These are phyloP conservation scores for Eciton burchellii DNA, from an alignment of 1,140 invertebrate genomes.

Conservation along the genomic window DNA sequence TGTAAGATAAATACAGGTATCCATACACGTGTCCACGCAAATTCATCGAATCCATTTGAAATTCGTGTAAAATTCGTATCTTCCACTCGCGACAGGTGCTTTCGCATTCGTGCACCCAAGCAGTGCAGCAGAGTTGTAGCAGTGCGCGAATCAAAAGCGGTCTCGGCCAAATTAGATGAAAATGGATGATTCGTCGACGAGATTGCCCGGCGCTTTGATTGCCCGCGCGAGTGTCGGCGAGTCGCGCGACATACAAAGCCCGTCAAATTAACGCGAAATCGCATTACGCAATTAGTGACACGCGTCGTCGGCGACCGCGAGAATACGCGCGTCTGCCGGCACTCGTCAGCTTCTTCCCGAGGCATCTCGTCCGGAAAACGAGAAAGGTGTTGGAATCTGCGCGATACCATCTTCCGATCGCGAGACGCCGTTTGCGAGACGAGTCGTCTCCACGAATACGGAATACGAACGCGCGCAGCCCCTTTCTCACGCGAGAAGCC, in stretches of 20 bases:
- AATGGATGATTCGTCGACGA: slow-evolving; percentile 30
- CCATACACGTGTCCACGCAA: too few relatives aligned
- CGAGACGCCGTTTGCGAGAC: too few relatives aligned
- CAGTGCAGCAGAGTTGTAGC: neutral
- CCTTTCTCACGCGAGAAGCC: neutral
- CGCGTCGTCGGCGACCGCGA: neutral
- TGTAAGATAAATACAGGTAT: neutral
- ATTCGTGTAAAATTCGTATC: neutral
- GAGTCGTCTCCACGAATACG: too few relatives aligned
- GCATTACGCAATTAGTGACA: slow-evolving; percentile 24
- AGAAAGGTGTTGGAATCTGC: slow-evolving; percentile 12
- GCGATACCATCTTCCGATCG: neutral
- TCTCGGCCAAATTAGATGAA: slow-evolving; percentile 5
- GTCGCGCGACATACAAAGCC: slow-evolving; percentile 24
- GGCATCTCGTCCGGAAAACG: slow-evolving; percentile 1
- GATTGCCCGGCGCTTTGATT: slow-evolving; percentile 28
- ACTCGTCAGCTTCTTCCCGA: neutral
- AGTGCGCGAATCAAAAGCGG: slow-evolving; percentile 10
- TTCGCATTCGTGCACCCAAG: neutral
- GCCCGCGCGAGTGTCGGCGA: neutral
- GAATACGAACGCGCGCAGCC: too few relatives aligned
- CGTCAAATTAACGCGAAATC: slow-evolving; percentile 37
- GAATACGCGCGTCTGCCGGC: neutral
- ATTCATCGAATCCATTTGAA: too few relatives aligned
- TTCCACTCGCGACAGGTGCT: neutral